Conservation (phyloP, 2,113 vertebrate species). For the Mus spicilegus region DNA sequence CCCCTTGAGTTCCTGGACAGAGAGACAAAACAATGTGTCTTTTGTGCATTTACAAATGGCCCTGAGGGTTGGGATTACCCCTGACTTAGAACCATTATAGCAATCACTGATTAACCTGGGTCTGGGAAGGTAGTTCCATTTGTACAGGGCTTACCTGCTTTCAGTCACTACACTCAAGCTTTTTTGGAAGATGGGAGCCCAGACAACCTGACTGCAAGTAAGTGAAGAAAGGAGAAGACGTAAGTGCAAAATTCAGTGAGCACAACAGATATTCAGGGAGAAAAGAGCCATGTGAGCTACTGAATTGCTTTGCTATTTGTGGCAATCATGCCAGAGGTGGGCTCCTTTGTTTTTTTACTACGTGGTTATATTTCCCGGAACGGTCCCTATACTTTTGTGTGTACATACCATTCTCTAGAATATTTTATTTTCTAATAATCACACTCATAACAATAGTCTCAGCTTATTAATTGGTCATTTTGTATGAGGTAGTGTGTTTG, state of each 20-base stretch:
- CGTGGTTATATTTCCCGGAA: neutral
- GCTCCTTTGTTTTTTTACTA: neutral
- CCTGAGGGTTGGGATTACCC: neutral
- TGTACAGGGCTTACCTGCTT: neutral
- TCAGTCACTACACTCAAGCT: neutral
- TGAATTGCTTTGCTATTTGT: neutral
- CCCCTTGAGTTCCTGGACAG: neutral
- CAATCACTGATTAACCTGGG: neutral
- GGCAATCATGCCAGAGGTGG: neutral
- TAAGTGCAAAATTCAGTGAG: neutral
- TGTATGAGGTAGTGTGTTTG: neutral
- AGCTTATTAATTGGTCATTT: neutral
- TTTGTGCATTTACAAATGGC: neutral
- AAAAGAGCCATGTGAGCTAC: neutral
- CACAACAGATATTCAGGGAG: neutral
- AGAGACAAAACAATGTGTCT: neutral
- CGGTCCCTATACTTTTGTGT: neutral
- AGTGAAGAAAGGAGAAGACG: neutral
- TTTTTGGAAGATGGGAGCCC: neutral
- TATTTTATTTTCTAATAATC: neutral
- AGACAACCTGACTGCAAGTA: neutral
- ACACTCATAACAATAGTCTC: neutral
- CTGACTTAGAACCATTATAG: neutral
- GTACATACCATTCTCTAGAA: neutral
- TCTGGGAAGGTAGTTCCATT: neutral